Percentiles rank a stretch among this genome's conserved stretches.
These are phyloP conservation scores for Macrosoma leucophasiata DNA, from an alignment of 2,888 invertebrate genomes.

Conservation along the genomic window DNA sequence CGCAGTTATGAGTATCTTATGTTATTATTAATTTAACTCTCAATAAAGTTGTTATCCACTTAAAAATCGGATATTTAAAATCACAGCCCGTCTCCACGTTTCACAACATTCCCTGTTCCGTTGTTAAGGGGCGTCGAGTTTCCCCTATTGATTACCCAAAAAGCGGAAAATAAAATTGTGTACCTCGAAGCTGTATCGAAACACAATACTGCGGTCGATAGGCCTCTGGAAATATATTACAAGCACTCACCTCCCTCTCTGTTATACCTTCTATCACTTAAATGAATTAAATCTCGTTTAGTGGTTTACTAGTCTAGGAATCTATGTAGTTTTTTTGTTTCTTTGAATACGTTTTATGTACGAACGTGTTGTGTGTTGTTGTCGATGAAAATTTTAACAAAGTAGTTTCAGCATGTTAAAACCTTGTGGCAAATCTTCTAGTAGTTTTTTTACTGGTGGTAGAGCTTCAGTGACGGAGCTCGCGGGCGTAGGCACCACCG, in stretches of 20 bases:
- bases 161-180: constrained; percentile 73
- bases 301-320: too few relatives aligned
- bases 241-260: constrained; percentile 21
- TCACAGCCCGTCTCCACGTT: constrained; percentile 33
- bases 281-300: constrained; percentile 52
- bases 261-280: constrained; percentile 40
- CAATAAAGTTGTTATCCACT: constrained; percentile 14
- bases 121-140: constrained; percentile 59
- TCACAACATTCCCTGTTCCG: constrained; percentile 33
- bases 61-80: constrained; percentile 7
- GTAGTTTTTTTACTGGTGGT: too few relatives aligned
- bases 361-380: too few relatives aligned
- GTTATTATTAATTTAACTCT: constrained; percentile 7
- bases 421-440: too few relatives aligned
- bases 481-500: too few relatives aligned
- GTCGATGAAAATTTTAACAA: too few relatives aligned
- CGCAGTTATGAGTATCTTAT: too few relatives aligned
- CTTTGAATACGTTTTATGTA: too few relatives aligned
- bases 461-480: too few relatives aligned
- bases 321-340: too few relatives aligned
- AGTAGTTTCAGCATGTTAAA: too few relatives aligned
- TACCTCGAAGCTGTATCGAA: constrained; percentile 43
- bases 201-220: constrained; percentile 49
- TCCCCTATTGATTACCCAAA: constrained; percentile 75
- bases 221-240: constrained; percentile 18